Evolutionary conservation across 2,797 vertebrate genomes (phyloP).

Genomic region (Pseudochirops cupreus): DNA sequence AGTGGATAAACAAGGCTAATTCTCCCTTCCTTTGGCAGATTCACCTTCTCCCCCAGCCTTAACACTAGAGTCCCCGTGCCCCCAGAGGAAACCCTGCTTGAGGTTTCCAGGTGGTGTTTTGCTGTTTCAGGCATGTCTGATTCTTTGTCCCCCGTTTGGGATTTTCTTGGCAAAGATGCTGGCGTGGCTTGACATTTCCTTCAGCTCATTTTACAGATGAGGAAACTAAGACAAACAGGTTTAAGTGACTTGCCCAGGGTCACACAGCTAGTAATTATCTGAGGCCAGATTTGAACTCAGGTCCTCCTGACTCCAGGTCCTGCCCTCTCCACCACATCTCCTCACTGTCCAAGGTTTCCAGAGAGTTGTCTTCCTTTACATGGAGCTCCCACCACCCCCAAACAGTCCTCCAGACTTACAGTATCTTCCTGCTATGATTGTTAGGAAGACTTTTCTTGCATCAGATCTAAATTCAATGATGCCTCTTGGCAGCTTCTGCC

Average conservation of each 20-base stretch:
- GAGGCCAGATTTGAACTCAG: background rate
- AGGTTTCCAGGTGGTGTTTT: background rate
- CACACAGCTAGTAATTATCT: background rate
- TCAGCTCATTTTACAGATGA: background rate
- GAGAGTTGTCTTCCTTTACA: background rate
- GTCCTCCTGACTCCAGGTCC: background rate
- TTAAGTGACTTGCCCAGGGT: background rate
- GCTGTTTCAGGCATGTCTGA: background rate
- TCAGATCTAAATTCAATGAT: background rate
- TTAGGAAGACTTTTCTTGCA: background rate
- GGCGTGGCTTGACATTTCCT: background rate
- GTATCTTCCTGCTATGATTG: background rate
- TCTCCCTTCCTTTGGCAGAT: background rate
- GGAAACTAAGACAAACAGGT: background rate
- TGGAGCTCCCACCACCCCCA: background rate
- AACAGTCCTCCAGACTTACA: background rate
- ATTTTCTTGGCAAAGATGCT: background rate
- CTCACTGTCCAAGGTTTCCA: background rate
- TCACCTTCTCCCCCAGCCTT: background rate
- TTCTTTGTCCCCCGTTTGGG: background rate
- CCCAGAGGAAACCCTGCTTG: background rate
- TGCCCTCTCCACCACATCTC: background rate
- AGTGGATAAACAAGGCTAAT: background rate
- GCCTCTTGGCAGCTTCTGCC: background rate
- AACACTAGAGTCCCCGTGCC: background rate